These are phyloP conservation scores for Dreissena polymorpha DNA, from an alignment of 1,140 invertebrate genomes.

Conservation along the genomic window DNA sequence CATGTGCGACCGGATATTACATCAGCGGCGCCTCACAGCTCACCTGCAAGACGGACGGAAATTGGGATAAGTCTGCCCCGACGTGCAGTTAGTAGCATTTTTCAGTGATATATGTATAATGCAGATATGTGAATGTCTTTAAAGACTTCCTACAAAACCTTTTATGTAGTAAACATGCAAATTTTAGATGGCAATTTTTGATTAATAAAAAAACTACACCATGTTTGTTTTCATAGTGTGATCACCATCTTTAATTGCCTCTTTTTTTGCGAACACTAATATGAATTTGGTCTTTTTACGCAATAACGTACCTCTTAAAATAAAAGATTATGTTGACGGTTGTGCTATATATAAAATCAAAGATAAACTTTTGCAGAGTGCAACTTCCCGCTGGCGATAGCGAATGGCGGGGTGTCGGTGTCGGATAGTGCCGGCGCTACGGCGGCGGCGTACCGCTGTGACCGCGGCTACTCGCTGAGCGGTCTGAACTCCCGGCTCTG, in stretches of 20 bases:
- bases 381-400: constrained; percentile 31
- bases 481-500: constrained; percentile 21
- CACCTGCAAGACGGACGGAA: constrained; percentile 16
- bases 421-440: constrained; percentile 14
- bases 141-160: too few relatives aligned
- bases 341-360: not conserved
- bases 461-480: constrained; percentile 25
- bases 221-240: too few relatives aligned
- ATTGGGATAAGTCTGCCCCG: constrained; percentile 22
- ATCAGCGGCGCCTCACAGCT: constrained; percentile 13
- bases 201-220: too few relatives aligned
- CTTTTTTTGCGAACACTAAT: too few relatives aligned
- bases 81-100: constrained; percentile 22
- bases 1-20: constrained; percentile 34
- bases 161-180: too few relatives aligned
- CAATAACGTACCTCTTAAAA: too few relatives aligned
- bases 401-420: constrained; percentile 37
- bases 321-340: not conserved
- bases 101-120: not conserved
- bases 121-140: too few relatives aligned
- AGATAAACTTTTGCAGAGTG: constrained; percentile 32
- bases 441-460: constrained; percentile 26
- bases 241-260: too few relatives aligned
- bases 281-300: too few relatives aligned
- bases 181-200: too few relatives aligned